A percentile compares a stretch with the other conserved stretches of the same genome.
These are phyloP conservation scores for Acropternis orthonyx DNA, from an alignment of 2,797 vertebrate species.

Conservation along the genomic window DNA sequence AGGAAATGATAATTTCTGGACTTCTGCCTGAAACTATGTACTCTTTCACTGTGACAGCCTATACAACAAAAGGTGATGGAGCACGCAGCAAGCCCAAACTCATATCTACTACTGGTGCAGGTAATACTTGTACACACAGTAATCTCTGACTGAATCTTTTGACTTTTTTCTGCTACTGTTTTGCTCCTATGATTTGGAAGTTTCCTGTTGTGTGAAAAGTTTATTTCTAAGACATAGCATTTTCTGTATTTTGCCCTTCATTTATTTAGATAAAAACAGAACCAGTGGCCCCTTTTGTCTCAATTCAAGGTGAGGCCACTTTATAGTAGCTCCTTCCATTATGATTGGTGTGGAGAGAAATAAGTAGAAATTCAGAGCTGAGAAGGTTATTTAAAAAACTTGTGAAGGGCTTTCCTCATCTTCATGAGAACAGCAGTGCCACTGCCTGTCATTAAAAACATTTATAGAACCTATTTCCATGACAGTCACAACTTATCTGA, in stretches of 20 bases:
- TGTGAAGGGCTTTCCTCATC: background rate
- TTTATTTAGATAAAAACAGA: background rate
- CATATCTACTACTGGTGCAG: constrained; percentile 95
- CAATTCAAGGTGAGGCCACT: background rate
- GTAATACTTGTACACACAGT: constrained; percentile 71
- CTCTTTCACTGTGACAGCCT: constrained; percentile 94
- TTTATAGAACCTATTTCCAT: background rate
- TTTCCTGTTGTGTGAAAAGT: background rate
- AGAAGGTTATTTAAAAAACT: background rate
- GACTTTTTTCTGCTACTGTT: background rate
- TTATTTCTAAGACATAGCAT: background rate
- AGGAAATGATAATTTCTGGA: constrained; percentile 96
- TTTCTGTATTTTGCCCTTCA: background rate
- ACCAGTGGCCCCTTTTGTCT: background rate
- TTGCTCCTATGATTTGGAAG: background rate
- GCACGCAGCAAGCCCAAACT: constrained; percentile 97
- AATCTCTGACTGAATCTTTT: background rate
- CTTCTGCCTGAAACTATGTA: constrained; percentile 95
- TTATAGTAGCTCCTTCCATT: background rate
- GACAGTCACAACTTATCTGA: background rate
- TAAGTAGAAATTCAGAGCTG: background rate
- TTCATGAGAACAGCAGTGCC: background rate
- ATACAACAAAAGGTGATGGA: constrained; percentile 97
- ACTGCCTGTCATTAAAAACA: background rate
- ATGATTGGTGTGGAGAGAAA: background rate